Percentiles rank a stretch among this genome's conserved stretches.
phyloP scores from a whole-genome alignment of 2,888 invertebrate species.

The Bursaphelenchus okinawaensis region DNA sequence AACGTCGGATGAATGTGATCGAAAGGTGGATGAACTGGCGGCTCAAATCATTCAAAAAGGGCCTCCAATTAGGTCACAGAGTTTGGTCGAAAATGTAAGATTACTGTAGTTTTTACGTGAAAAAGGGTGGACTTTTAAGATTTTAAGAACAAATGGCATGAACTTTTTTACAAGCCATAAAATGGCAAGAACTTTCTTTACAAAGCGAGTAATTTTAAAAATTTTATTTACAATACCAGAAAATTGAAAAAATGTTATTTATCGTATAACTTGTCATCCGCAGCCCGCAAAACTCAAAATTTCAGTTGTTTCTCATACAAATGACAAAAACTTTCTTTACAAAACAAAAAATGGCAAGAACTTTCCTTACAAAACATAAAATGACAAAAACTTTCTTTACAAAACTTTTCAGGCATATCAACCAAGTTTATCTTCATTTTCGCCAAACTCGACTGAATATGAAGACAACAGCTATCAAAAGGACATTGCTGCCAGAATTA shows the following conservation, averaged over 20 bases:
- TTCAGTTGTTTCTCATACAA: not conserved
- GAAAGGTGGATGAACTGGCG: not conserved
- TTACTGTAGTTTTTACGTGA: no score
- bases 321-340: not conserved
- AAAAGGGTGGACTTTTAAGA: no score
- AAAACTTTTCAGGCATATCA: not conserved
- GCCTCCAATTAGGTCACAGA: not conserved
- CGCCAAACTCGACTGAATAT: not conserved
- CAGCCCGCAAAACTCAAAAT: not conserved
- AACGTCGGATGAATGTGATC: not conserved
- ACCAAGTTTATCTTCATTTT: not conserved
- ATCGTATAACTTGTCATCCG: no score
- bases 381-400: not conserved
- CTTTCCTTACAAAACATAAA: not conserved
- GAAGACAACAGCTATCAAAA: not conserved
- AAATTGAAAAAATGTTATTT: no score
- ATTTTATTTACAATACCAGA: no score
- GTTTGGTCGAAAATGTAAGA: not conserved
- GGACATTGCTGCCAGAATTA: not conserved
- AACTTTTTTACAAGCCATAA: no score
- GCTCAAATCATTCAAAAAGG: not conserved
- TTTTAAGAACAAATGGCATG: no score
- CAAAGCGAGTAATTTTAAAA: no score
- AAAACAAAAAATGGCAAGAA: not conserved
- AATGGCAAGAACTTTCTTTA: no score